Conservation (phyloP, 2,113 vertebrate genomes). For the Pterophyllum scalare region DNA sequence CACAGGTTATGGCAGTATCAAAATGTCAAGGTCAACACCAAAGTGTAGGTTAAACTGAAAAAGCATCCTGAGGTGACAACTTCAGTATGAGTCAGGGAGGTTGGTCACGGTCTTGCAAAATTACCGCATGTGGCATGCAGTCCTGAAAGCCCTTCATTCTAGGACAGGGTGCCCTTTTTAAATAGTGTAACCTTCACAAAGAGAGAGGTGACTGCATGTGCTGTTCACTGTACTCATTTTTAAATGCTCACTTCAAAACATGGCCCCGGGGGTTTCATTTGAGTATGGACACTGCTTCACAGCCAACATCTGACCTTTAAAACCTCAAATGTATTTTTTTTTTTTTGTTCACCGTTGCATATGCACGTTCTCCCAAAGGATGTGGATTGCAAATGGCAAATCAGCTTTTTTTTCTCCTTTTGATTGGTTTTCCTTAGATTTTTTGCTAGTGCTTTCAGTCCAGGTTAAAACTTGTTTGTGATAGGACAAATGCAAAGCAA, state of each 20-base stretch:
- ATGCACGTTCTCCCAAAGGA: conserved; percentile 65
- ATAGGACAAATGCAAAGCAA: conserved; percentile 30
- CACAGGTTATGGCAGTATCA: neutral
- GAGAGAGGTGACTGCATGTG: conserved; percentile 64
- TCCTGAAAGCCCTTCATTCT: conserved; percentile 42
- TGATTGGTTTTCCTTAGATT: conserved; percentile 42
- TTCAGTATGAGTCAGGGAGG: neutral
- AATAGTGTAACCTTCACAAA: conserved; percentile 71
- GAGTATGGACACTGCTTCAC: conserved; percentile 63
- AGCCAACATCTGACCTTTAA: conserved; percentile 77
- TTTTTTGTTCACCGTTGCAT: conserved; percentile 41
- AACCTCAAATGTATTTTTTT: conserved; percentile 54
- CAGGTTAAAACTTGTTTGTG: conserved; percentile 24
- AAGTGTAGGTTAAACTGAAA: conserved; percentile 3
- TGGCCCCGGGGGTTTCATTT: conserved; percentile 64
- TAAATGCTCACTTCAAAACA: conserved; percentile 70
- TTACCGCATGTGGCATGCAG: conserved; percentile 11
- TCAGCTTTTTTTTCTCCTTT: neutral
- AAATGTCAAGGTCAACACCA: conserved; percentile 3
- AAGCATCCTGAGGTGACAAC: conserved; percentile 15
- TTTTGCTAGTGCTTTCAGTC: neutral
- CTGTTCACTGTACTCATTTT: conserved; percentile 70
- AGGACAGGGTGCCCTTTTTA: conserved; percentile 64
- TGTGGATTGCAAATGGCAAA: conserved; percentile 58
- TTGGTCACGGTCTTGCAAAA: neutral